Percentiles rank a stretch among this genome's conserved stretches.
phyloP scores from a whole-genome alignment of 2,888 invertebrate species.

The Scaptomyza flava region DNA sequence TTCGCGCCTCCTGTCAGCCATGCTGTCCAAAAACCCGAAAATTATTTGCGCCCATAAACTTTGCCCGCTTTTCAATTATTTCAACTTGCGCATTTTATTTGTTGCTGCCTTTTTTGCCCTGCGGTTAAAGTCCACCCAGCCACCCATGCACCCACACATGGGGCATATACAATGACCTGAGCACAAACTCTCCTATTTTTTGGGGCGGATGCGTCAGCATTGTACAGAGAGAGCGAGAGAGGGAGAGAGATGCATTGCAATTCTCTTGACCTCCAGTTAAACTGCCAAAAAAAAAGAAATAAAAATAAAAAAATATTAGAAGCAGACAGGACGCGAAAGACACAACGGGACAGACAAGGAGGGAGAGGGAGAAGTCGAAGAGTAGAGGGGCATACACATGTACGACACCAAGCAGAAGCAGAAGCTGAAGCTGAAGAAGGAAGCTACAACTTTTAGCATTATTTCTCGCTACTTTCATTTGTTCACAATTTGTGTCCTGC shows the following conservation, averaged over 20 bases:
- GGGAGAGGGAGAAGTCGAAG: background rate
- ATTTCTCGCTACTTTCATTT: conserved; percentile 70
- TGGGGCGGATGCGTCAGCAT: background rate
- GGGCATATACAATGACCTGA: conserved; percentile 38
- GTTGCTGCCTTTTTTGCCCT: conserved; percentile 43
- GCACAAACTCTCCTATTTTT: background rate
- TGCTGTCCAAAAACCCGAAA: conserved; percentile 34
- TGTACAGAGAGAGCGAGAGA: conserved; percentile 2
- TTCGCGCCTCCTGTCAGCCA: background rate
- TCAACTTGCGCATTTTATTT: conserved; percentile 61
- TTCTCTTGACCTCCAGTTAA: conserved; percentile 76
- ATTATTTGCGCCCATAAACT: conserved; percentile 68
- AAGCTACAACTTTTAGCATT: conserved; percentile 52
- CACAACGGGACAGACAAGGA: conserved; percentile 8
- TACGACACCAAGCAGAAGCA: conserved; percentile 1
- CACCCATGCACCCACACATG: conserved; percentile 43
- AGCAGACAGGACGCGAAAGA: conserved; percentile 28
- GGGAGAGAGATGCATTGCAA: conserved; percentile 57
- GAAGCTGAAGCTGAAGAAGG: conserved; percentile 1
- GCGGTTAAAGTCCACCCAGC: conserved; percentile 46
- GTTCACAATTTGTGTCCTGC: conserved; percentile 76
- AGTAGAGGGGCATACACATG: conserved; percentile 52
- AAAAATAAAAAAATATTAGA: conserved; percentile 18
- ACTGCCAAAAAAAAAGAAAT: conserved; percentile 57
- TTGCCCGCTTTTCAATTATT: conserved; percentile 72